Evolutionary conservation across 2,888 invertebrate species (phyloP).

Genomic region (Bimastos eiseni): DNA sequence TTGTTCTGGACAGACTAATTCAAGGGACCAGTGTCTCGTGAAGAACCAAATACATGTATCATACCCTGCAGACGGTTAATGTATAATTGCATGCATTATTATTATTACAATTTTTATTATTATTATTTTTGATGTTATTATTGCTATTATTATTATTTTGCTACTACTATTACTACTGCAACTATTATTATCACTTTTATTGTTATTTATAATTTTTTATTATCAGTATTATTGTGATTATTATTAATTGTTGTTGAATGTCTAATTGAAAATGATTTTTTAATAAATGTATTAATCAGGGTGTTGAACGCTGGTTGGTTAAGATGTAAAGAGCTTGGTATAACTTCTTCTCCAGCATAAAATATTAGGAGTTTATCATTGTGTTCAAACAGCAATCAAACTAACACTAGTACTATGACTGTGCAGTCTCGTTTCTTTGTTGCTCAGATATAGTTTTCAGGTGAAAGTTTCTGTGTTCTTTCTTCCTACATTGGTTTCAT

Average conservation of each 20-base stretch:
- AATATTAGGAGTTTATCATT: neutral
- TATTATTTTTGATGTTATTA: neutral
- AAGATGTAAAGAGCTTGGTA: neutral
- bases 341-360: neutral
- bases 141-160: neutral
- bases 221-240: neutral
- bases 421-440: neutral
- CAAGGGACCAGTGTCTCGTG: neutral
- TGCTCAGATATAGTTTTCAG: neutral
- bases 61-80: neutral
- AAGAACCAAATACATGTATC: neutral
- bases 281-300: constrained; percentile 5
- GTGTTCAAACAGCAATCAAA: neutral
- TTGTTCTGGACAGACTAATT: neutral
- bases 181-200: no score
- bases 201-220: neutral
- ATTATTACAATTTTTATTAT: neutral
- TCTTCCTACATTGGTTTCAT: neutral
- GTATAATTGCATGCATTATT: neutral
- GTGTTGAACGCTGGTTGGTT: neutral
- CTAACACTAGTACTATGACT: neutral
- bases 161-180: no score
- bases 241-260: neutral
- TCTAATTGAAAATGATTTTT: neutral
- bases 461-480: neutral